Conservation (phyloP, 2,888 invertebrate genomes). For the Dusona sp. region DNA sequence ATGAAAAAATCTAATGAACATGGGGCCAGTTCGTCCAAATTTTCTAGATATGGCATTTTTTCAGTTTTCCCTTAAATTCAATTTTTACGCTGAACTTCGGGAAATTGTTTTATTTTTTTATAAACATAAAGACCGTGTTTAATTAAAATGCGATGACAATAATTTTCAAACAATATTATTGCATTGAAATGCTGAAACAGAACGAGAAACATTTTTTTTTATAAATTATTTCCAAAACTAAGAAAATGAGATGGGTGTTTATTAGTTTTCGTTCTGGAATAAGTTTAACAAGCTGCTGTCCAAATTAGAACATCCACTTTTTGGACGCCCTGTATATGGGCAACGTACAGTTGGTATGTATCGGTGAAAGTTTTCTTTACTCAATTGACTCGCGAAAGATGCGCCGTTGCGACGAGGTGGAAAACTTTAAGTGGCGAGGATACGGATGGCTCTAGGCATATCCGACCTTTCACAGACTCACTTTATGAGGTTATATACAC, state of each 20-base stretch:
- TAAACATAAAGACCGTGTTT: background rate
- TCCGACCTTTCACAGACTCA: slow-evolving; percentile 32
- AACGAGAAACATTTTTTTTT: no score
- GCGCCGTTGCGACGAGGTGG: slow-evolving; percentile 49
- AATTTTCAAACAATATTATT: no score
- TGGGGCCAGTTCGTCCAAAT: background rate
- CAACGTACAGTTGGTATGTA: slow-evolving; percentile 12
- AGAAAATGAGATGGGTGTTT: no score
- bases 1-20: no score
- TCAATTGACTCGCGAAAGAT: slow-evolving; percentile 58
- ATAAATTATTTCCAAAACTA: no score
- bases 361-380: slow-evolving; percentile 62
- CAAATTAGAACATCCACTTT: background rate
- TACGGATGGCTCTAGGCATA: slow-evolving; percentile 35
- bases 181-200: no score
- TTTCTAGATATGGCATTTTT: background rate
- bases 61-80: background rate
- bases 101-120: background rate
- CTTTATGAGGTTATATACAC: slow-evolving; percentile 27
- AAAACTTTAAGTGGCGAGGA: slow-evolving; percentile 26
- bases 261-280: background rate
- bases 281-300: background rate
- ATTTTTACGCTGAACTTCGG: background rate
- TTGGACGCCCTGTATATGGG: slow-evolving; percentile 2
- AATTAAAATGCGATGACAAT: background rate